phyloP scores from a whole-genome alignment of 2,888 invertebrate species.

The Gibbula magus region DNA sequence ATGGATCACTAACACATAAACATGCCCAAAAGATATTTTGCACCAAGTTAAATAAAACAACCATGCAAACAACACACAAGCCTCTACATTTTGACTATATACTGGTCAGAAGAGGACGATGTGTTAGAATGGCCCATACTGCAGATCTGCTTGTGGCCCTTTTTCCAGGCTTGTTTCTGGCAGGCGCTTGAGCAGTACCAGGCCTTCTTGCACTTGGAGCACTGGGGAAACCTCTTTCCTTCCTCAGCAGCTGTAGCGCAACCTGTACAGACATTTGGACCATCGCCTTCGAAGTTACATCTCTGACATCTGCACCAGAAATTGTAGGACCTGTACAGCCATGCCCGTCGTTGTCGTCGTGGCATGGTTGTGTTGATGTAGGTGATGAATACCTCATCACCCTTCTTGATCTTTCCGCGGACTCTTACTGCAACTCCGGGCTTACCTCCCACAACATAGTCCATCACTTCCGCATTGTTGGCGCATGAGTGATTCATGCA shows the following conservation, averaged over 20 bases:
- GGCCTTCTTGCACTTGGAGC: conserved; percentile 59
- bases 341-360: conserved; percentile 50
- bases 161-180: conserved; percentile 63
- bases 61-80: no score
- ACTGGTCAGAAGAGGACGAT: conserved; percentile 35
- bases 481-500: conserved; percentile 66
- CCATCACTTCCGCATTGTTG: conserved; percentile 58
- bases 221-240: conserved; percentile 43
- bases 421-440: conserved; percentile 35
- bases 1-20: no score
- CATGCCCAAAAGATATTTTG: no score
- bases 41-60: no score
- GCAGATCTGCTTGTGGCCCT: conserved; percentile 64
- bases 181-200: conserved; percentile 63
- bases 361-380: conserved; percentile 55
- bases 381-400: conserved; percentile 55
- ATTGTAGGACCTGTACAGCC: conserved; percentile 58
- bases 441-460: conserved; percentile 45
- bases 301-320: conserved; percentile 63
- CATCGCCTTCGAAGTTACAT: conserved; percentile 61
- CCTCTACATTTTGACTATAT: background rate
- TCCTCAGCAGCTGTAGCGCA: conserved; percentile 48
- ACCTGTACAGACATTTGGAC: conserved; percentile 50
- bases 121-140: conserved; percentile 53
- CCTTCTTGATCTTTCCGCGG: conserved; percentile 27